phyloP scores from a whole-genome alignment of 1,140 invertebrate genomes.

The Formica selysi region DNA sequence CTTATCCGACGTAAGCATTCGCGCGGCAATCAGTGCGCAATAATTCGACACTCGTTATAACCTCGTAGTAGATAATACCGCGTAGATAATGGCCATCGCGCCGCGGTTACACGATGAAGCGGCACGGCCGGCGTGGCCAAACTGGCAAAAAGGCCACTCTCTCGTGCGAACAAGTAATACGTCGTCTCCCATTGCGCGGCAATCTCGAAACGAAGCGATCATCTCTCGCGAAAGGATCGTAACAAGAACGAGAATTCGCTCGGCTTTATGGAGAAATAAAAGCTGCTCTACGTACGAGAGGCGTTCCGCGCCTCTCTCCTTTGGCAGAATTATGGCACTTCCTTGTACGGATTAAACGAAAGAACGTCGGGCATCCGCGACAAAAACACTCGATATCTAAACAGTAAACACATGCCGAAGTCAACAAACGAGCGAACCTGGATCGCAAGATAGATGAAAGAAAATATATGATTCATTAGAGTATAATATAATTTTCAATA shows the following conservation, averaged over 20 bases:
- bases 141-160: slow-evolving; percentile 1
- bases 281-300: slow-evolving; percentile 1
- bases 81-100: slow-evolving; percentile 48
- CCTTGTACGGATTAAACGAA: slow-evolving; percentile 66
- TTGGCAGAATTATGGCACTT: slow-evolving; percentile 62
- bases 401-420: slow-evolving; percentile 30
- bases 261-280: slow-evolving; percentile 71
- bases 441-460: neutral
- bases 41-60: slow-evolving; percentile 49
- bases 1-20: too few species aligned
- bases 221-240: slow-evolving; percentile 38
- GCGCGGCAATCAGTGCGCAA: slow-evolving; percentile 42
- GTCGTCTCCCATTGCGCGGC: slow-evolving; percentile 64
- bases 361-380: slow-evolving; percentile 48
- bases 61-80: slow-evolving; percentile 33
- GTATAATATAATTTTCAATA: neutral
- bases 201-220: slow-evolving; percentile 70
- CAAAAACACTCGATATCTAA: slow-evolving; percentile 64
- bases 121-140: slow-evolving; percentile 8
- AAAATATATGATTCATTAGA: slow-evolving; percentile 27
- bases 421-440: neutral
- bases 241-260: slow-evolving; percentile 71
- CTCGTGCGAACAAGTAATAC: slow-evolving; percentile 63
- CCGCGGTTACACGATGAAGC: slow-evolving; percentile 5
- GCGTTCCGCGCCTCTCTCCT: slow-evolving; percentile 50